phyloP scores from a whole-genome alignment of 2,113 vertebrate genomes.

The Mastomys coucha region DNA sequence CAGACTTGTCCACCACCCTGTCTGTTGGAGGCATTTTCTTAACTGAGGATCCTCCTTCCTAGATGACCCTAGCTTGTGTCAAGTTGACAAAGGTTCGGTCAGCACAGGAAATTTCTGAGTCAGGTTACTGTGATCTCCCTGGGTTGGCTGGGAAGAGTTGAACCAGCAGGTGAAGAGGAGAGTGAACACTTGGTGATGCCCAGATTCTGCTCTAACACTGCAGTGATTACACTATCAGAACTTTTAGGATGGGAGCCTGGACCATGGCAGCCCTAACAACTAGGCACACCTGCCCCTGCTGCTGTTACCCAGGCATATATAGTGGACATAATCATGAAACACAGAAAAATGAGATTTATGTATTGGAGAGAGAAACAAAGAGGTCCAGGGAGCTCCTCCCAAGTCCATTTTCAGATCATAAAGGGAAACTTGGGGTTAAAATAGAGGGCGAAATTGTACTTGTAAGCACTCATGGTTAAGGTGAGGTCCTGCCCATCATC shows the following conservation, averaged over 20 bases:
- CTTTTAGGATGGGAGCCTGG: neutral
- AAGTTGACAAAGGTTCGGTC: neutral
- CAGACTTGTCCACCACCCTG: neutral
- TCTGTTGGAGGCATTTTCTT: neutral
- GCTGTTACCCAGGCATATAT: too few species aligned
- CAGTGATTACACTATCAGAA: too few species aligned
- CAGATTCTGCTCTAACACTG: neutral
- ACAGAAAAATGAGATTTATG: too few species aligned
- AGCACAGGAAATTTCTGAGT: neutral
- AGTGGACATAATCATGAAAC: too few species aligned
- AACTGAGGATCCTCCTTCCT: neutral
- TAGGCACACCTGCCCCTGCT: neutral
- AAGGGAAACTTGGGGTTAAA: neutral
- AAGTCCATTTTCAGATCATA: neutral
- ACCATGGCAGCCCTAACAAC: neutral
- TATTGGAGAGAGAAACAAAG: neutral
- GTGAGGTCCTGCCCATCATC: neutral
- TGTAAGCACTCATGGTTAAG: neutral
- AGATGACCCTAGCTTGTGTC: neutral
- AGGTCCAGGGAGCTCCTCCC: neutral
- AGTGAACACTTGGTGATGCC: neutral
- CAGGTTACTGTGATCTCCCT: neutral
- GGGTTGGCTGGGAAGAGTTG: neutral
- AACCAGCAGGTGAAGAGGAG: neutral
- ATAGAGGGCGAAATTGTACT: too few species aligned